Base-by-base conservation (phyloP, 2,797 vertebrate genomes). In the Sphaeramia orbicularis region DNA sequence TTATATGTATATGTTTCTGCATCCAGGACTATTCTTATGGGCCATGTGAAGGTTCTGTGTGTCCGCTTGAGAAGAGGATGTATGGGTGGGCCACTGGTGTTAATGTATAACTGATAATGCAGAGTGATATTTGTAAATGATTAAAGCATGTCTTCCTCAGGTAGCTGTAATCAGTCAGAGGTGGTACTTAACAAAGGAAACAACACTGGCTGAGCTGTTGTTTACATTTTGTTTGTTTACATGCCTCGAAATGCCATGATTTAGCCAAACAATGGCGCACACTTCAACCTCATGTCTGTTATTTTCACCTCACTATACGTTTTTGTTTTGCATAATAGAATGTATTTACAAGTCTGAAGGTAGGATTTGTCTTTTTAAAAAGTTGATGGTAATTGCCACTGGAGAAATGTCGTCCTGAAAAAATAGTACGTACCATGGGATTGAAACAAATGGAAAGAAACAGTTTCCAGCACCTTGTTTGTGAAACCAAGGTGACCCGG, bases 141-240 rank as follows among this genome's bases (percentile, higher is more conserved):
- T 89, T 91, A 37, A 68, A 27, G 68, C 2, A 83, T 75, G 74
- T 86, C 81, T 89, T 90, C 78, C 76, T 90, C 85, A 86, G 87
- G 87, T 90, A 90, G 89, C 86, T 27, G 62, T 80, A 51, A 88
- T 85, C 78, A 76, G 38, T 82, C 79, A 86, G 41, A 76, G 65
- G 54, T 54, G 82, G 47, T 15, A 72, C 57, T 71, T 14, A 52
- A 75, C 65, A 76, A 72, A 79, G 78, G 72, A 85, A 74, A 77
- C 74, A 65, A 82, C n/a, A 84, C 89, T 91, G 90, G 86, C 86
- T 10, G 4, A 48, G 37, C 54, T 63, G 63, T 68, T 88, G 82
- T 91, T 87, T 86, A 84, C 77, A 48, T 45, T 61, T 56, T 60
- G 21, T 73, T 63, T 78, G 83, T 90, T 88, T 83, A 91, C 81